Conservation (phyloP, 1,140 invertebrate genomes). For the Heterodera carotae region DNA sequence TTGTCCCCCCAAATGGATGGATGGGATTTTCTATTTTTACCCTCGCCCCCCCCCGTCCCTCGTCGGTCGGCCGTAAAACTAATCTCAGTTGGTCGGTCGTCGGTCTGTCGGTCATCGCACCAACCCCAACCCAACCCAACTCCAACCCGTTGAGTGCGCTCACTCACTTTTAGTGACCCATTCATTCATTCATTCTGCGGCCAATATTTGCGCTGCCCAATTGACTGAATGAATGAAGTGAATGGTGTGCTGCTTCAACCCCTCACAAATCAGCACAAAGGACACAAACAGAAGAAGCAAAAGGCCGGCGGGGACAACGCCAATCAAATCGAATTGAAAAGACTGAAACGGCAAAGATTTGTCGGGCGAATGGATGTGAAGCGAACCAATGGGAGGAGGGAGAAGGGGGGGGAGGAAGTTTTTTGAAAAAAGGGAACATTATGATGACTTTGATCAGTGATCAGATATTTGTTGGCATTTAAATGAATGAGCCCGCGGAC, state of each 20-base stretch:
- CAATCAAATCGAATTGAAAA: no score
- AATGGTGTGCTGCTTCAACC: not conserved
- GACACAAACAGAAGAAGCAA: not conserved
- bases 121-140: not conserved
- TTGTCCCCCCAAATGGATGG: not conserved
- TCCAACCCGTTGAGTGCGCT: not conserved
- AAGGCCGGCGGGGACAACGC: no score
- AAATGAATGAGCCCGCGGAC: no score
- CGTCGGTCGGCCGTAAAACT: not conserved
- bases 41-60: not conserved
- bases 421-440: no score
- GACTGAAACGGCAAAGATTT: not conserved
- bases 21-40: slow-evolving; percentile 15
- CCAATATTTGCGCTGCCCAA: not conserved
- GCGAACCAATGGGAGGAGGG: no score
- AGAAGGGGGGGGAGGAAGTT: no score
- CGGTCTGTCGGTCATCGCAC: not conserved
- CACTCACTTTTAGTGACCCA: not conserved
- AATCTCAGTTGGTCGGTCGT: not conserved
- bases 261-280: not conserved
- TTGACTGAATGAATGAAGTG: no score
- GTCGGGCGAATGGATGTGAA: no score
- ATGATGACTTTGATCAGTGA: no score
- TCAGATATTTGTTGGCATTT: no score
- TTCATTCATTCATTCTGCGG: no score